Evolutionary conservation across 1,140 invertebrate genomes (phyloP), one percentile per base, ranked within the genome.

Genomic region (Oryctes rhinoceros): DNA sequence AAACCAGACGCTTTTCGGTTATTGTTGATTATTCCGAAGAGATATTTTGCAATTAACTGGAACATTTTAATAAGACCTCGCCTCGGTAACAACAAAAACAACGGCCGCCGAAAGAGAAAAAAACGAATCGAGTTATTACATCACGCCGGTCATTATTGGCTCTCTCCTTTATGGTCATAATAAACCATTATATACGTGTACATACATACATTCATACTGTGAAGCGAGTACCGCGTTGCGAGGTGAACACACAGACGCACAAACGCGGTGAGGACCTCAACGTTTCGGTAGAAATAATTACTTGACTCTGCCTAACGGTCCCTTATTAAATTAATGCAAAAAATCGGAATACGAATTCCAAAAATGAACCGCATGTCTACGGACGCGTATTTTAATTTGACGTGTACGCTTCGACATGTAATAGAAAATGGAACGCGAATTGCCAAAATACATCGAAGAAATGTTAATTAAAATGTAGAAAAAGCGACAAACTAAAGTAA

Each of bases 91-190:
- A 71, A 71, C 65, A 71, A 71, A 71, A 71, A 71, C 35, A 71
- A 71, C 65, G 7, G 35, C 65, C 13, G 53, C 15, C 53, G 18
- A 59, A 18, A 30, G 18, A 59, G 10, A 30, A 35, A 71, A 71
- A 71, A 71, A 30, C 35, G 65, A 71, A 71, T 71, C 65, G 65
- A 30, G 20, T 71, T 71, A 71, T 71, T 71, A 71, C 20, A 71
- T 71, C 65, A 71, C 65, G 5, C 65, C 65, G 35, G 20, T 71
- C 65, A 71, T 71, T 71, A 71, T 37, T 24, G 65, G 53, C 53
- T 59, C 65, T 71, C 65, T 71, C 65, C 65, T 71, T 71, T 71
- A 71, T 71, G 65, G 65, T 71, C 65, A 71, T 71, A 71, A 71
- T 71, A 71, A 71, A 71, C 65, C 65, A 71, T 71, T 71, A 71